A percentile compares a stretch with the other conserved stretches of the same genome.
phyloP scores from a whole-genome alignment of 1,140 invertebrate genomes.

The Stenopsyche tienmushanensis region DNA sequence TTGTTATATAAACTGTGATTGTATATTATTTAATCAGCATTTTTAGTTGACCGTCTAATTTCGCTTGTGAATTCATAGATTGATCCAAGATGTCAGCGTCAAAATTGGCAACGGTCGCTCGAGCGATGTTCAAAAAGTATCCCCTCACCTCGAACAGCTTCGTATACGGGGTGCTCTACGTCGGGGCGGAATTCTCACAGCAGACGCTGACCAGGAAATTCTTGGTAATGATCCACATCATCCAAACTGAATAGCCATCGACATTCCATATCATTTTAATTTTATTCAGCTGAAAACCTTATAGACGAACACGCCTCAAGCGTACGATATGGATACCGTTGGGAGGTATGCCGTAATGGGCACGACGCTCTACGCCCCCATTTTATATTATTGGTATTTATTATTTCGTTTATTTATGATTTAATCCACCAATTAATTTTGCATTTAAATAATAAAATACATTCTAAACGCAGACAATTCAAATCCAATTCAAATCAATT shows the following conservation, averaged over 20 bases:
- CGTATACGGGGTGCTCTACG: constrained; percentile 75
- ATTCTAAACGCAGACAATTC: neutral
- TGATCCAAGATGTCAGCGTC: constrained; percentile 30
- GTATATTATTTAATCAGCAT: too few species aligned
- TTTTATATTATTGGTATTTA: constrained; percentile 62
- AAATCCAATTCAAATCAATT: too few species aligned
- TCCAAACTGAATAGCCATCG: neutral
- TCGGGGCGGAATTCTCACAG: constrained; percentile 74
- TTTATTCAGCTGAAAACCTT: constrained; percentile 3
- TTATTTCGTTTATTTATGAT: constrained; percentile 32
- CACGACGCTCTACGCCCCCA: constrained; percentile 60
- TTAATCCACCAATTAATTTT: neutral
- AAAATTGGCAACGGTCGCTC: constrained; percentile 34
- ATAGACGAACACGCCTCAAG: constrained; percentile 49
- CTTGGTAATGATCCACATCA: constrained; percentile 52
- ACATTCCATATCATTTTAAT: constrained; percentile 12
- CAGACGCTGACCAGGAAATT: constrained; percentile 68
- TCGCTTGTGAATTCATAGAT: too few species aligned
- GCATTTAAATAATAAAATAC: neutral
- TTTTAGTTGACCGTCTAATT: too few species aligned
- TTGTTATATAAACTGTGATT: too few species aligned
- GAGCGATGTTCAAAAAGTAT: constrained; percentile 50
- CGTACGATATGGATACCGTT: constrained; percentile 57
- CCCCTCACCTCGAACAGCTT: constrained; percentile 72
- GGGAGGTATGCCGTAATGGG: constrained; percentile 63